These are phyloP conservation scores for Bemisia tabaci DNA, from an alignment of 1,140 invertebrate species.

Conservation along the genomic window DNA sequence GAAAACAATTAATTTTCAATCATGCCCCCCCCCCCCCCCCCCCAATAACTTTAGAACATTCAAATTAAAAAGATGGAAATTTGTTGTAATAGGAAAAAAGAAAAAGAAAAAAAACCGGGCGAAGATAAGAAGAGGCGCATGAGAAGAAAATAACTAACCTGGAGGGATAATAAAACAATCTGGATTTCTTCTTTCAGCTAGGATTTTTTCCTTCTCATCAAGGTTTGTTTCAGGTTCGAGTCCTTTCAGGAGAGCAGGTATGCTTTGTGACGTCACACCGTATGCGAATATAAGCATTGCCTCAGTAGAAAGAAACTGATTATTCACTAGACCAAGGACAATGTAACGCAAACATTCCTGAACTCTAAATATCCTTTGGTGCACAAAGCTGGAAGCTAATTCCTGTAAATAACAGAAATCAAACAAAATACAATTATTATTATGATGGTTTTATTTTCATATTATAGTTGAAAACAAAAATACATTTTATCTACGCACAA, in stretches of 20 bases:
- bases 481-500: not conserved
- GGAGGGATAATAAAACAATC: conserved; percentile 53
- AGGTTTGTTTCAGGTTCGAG: conserved; percentile 27
- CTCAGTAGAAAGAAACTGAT: conserved; percentile 53
- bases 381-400: conserved; percentile 56
- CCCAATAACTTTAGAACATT: not conserved
- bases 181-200: conserved; percentile 20
- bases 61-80: conserved; percentile 6
- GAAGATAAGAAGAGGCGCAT: not conserved
- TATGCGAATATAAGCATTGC: conserved; percentile 68
- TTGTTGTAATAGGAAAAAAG: not conserved
- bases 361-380: conserved; percentile 66
- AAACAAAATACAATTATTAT: not conserved
- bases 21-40: too few species aligned
- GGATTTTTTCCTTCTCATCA: conserved; percentile 28
- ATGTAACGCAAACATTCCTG: conserved; percentile 65
- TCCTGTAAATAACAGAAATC: conserved; percentile 27
- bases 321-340: conserved; percentile 62
- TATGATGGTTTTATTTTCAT: conserved; percentile 3
- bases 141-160: conserved; percentile 21
- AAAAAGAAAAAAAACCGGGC: too few species aligned
- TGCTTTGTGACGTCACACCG: conserved; percentile 62
- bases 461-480: conserved; percentile 2
- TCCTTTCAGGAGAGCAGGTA: conserved; percentile 42
- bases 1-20: too few species aligned